A percentile compares a stretch with the other conserved stretches of the same genome.
Evolutionary conservation across 2,113 vertebrate species (phyloP).

Genomic region (Rhea pennata): DNA sequence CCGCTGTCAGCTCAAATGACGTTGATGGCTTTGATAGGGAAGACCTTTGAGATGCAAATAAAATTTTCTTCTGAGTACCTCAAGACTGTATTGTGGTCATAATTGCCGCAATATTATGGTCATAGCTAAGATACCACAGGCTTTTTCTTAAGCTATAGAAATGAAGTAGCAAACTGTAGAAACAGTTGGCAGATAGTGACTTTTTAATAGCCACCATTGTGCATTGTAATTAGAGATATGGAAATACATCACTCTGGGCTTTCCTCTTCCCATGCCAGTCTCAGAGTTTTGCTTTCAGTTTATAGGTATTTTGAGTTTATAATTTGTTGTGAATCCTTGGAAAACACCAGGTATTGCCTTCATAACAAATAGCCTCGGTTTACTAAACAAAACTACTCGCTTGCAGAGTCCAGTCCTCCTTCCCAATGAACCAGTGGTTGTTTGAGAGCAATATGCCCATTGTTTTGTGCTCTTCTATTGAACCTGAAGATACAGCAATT

Average conservation of each 20-base stretch:
- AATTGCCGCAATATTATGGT: not conserved
- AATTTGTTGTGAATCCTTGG: not conserved
- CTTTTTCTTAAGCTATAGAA: not conserved
- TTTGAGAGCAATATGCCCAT: not conserved
- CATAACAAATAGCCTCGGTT: not conserved
- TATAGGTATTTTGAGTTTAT: not conserved
- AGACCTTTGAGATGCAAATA: not conserved
- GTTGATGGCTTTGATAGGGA: not conserved
- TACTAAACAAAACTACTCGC: not conserved
- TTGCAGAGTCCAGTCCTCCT: not conserved
- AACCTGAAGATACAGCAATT: not conserved
- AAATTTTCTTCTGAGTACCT: not conserved
- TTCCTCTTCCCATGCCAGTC: not conserved
- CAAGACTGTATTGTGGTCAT: not conserved
- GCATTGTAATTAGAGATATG: not conserved
- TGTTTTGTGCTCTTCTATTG: not conserved
- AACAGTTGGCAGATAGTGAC: not conserved
- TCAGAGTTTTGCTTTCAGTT: not conserved
- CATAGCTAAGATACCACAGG: not conserved
- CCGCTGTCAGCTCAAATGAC: conserved; percentile 18
- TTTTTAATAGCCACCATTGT: not conserved
- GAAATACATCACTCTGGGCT: not conserved
- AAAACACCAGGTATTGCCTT: not conserved
- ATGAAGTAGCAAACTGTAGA: not conserved
- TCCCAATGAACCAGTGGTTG: not conserved